Evolutionary conservation across 2,113 vertebrate species (phyloP), one percentile per base, ranked within the genome.

Genomic region (Malurus alboscapulatus): DNA sequence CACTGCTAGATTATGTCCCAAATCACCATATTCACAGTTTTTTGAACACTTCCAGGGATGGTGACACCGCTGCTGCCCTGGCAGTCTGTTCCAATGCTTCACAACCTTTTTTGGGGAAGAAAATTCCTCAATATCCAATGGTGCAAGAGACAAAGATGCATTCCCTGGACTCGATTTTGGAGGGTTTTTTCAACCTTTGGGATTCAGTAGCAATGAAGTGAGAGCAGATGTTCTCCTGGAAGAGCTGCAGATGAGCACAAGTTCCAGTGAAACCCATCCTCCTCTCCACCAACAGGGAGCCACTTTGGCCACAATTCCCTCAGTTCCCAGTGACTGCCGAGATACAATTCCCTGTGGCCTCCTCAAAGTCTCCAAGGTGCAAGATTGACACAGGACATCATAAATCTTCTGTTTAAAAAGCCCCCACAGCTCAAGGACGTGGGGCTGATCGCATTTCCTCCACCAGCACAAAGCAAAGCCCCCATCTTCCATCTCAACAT

Each of bases 341-440:
- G 21, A 38, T 0, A 27, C 24, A 61, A 27, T 13, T 79, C 40
- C 47, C 82, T 6, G 14, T 3, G 4, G 21, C 50, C 24, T 18
- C 66, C 40, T 32, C 32, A 68, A 86, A 87, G 19, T 45, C 55
- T 17, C 2, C 3, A 7, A 20, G 59, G 81, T 71, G 30, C 50
- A 87, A 81, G 19, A 40, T 3, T 85, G 69, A 93, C 44, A 75
- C 29, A 32, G 45, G 27, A 47, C 45, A 47, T 19, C 58, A n/a
- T 82, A 89, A 93, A 94, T 96, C 54, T 76, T 29, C 3, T 21
- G 14, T 19, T 92, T 92, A 76, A 95, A 94, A 95, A 48, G 21
- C 74, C 47, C 77, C 19, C 29, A 13, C 13, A 65, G 44, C 78
- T n/a, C 32, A 61, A 67, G 27, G 88, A 94, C 68, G 73, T 81